These are phyloP conservation scores for Rhimphoctona megacephalus DNA, from an alignment of 2,888 invertebrate genomes.

Conservation along the genomic window DNA sequence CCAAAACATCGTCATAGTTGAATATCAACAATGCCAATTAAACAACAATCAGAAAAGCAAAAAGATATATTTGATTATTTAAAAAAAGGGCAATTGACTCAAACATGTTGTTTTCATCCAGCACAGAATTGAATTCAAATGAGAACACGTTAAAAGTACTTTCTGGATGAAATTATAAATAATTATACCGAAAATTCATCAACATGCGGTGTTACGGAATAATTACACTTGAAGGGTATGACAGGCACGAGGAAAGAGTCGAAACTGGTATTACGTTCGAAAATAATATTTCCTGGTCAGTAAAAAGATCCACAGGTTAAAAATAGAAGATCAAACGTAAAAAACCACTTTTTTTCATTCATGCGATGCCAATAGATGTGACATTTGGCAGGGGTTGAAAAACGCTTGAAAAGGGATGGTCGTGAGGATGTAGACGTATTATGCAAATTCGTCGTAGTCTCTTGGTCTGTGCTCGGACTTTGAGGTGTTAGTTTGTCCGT, in stretches of 20 bases:
- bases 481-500: constrained; percentile 34
- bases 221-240: neutral
- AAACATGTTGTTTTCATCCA: neutral
- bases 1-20: neutral
- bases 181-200: neutral
- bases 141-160: neutral
- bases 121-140: neutral
- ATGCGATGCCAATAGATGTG: constrained; percentile 1
- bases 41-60: neutral
- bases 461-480: constrained; percentile 10
- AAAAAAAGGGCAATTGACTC: neutral
- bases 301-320: neutral
- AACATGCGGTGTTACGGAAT: neutral
- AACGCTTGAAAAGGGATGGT: constrained; percentile 4
- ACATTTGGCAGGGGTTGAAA: constrained; percentile 12
- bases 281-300: no score
- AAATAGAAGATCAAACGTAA: neutral
- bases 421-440: constrained; percentile 55
- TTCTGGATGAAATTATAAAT: neutral
- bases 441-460: constrained; percentile 62
- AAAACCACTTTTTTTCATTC: neutral
- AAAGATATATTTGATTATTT: neutral
- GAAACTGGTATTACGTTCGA: neutral
- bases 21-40: neutral
- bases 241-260: neutral